A percentile compares a stretch with the other conserved stretches of the same genome.
Conservation (phyloP, 2,113 vertebrate species). For the Mola mola region DNA sequence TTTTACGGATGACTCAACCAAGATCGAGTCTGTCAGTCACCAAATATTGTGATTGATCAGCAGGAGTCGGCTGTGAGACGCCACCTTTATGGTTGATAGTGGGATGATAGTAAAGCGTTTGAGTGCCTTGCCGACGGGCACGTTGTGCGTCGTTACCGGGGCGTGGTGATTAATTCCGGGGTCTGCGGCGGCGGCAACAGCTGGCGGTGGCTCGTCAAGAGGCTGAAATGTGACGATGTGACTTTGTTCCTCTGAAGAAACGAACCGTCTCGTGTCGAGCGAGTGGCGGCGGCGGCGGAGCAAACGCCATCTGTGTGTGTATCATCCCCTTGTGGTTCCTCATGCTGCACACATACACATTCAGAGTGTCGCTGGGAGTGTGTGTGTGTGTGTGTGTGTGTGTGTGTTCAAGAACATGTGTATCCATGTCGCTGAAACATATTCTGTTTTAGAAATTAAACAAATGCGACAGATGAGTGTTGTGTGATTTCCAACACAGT, state of each 20-base stretch:
- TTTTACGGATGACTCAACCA: no score
- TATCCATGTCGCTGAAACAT: slow-evolving; percentile 42
- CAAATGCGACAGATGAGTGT: slow-evolving; percentile 54
- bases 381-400: slow-evolving; percentile 19
- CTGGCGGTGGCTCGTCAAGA: slow-evolving; percentile 38
- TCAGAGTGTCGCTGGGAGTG: slow-evolving; percentile 55
- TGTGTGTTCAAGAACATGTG: slow-evolving; percentile 57
- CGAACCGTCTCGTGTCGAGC: slow-evolving; percentile 38
- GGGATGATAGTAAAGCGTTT: no score
- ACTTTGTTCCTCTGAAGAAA: slow-evolving; percentile 61
- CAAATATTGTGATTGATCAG: no score
- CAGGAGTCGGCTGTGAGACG: no score
- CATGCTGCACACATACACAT: slow-evolving; percentile 4
- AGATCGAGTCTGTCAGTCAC: no score
- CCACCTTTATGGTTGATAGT: no score
- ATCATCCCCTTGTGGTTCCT: slow-evolving; percentile 5
- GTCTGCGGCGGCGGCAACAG: slow-evolving; percentile 39
- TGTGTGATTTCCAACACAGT: slow-evolving; percentile 56
- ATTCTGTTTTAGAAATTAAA: slow-evolving; percentile 65
- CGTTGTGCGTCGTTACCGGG: not conserved
- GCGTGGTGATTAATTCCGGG: slow-evolving; percentile 52
- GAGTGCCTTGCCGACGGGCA: slow-evolving; percentile 25
- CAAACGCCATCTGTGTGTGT: slow-evolving; percentile 50
- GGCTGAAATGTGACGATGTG: slow-evolving; percentile 22
- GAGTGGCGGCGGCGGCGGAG: slow-evolving; percentile 10